Evolutionary conservation across 2,113 vertebrate species (phyloP).

Genomic region (Chaetops frenatus): DNA sequence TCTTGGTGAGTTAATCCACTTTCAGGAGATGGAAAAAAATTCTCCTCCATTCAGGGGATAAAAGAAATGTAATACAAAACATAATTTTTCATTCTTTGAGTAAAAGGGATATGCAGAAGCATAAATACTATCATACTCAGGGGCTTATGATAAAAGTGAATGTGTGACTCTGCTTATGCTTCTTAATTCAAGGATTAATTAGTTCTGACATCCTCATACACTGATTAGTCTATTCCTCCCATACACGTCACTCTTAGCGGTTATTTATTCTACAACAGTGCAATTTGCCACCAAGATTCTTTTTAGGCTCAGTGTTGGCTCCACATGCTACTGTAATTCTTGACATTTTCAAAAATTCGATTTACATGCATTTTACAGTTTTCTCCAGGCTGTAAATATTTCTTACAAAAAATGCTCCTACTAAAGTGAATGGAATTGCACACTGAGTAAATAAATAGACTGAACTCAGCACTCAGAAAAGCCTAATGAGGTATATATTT

Average conservation of each 20-base stretch:
- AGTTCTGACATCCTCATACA: neutral
- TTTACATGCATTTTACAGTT: neutral
- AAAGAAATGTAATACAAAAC: neutral
- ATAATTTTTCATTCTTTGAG: neutral
- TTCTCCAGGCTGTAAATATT: neutral
- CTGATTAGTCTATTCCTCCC: neutral
- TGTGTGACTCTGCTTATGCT: neutral
- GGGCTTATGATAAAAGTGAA: neutral
- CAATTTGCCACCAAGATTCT: neutral
- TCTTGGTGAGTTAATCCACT: neutral
- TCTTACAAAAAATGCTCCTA: neutral
- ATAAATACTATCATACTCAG: neutral
- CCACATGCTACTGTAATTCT: neutral
- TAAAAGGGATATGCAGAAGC: neutral
- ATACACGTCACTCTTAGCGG: neutral
- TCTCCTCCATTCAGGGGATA: neutral
- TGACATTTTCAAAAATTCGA: accelerated
- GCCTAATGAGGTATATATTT: neutral
- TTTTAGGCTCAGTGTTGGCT: neutral
- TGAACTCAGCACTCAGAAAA: neutral
- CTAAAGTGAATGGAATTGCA: neutral
- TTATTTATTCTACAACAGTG: neutral
- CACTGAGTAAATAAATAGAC: neutral
- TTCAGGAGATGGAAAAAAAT: neutral
- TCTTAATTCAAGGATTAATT: neutral